Conservation (phyloP, 2,113 vertebrate genomes). For the Numenius arquata region DNA sequence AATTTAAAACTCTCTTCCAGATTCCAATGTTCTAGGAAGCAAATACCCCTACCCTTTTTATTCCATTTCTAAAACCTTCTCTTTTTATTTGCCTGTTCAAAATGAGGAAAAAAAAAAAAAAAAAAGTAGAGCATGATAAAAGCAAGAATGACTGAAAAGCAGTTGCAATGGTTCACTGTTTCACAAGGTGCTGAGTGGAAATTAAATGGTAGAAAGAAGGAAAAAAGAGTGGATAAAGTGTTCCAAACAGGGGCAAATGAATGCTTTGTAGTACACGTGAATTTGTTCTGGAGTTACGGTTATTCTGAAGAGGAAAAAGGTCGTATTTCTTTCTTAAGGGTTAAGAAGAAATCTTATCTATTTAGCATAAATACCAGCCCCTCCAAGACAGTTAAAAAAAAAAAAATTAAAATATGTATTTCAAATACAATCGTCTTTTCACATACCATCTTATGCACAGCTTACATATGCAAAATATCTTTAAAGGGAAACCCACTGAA, state of each 20-base stretch:
- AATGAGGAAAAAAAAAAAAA: not conserved
- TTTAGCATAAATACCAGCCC: not conserved
- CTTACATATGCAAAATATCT: not conserved
- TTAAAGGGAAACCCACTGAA: not conserved
- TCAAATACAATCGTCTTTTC: not conserved
- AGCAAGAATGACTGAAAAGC: not conserved
- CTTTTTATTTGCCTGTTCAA: not conserved
- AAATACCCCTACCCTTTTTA: not conserved
- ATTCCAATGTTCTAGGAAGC: not conserved
- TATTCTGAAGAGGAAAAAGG: not conserved
- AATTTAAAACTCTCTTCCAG: not conserved
- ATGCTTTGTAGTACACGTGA: not conserved
- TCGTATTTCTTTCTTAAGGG: not conserved
- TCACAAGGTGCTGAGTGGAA: not conserved
- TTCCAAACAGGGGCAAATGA: not conserved
- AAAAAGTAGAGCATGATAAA: not conserved
- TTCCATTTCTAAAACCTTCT: not conserved
- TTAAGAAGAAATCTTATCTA: not conserved
- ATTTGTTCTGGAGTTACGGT: not conserved
- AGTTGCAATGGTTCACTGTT: not conserved
- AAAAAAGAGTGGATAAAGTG: not conserved
- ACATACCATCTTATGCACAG: not conserved
- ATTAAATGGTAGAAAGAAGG: not conserved
- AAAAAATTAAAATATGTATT: not conserved
- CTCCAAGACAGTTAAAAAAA: not conserved